Conservation (phyloP, 2,888 invertebrate genomes). For the Eupithecia inturbata region DNA sequence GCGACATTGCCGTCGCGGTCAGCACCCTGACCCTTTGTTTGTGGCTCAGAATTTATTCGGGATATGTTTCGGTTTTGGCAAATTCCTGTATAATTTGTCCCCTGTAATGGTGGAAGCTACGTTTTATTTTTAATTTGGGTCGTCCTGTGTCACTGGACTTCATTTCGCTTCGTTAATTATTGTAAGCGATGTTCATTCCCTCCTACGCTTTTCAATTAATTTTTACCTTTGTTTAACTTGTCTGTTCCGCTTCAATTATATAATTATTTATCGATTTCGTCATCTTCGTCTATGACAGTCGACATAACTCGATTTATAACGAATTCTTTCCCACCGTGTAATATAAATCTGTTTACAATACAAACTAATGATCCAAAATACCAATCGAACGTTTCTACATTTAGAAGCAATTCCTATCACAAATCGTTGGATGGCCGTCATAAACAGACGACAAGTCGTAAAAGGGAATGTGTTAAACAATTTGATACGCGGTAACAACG, state of each 20-base stretch:
- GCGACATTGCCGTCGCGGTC: slow-evolving; percentile 74
- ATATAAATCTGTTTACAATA: slow-evolving; percentile 30
- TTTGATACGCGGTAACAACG: slow-evolving; percentile 76
- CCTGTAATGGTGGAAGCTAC: slow-evolving; percentile 66
- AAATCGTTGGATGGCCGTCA: slow-evolving; percentile 66
- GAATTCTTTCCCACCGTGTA: slow-evolving; percentile 19
- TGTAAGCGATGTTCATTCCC: slow-evolving; percentile 57
- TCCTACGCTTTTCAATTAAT: slow-evolving; percentile 47
- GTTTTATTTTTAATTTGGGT: slow-evolving; percentile 78
- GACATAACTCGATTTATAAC: slow-evolving; percentile 10
- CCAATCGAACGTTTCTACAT: slow-evolving; percentile 56
- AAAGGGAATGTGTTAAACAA: slow-evolving; percentile 79
- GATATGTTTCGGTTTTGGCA: slow-evolving; percentile 61
- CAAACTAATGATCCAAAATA: slow-evolving; percentile 35
- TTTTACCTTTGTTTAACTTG: slow-evolving; percentile 36
- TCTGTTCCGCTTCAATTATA: slow-evolving; percentile 22
- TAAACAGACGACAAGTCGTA: slow-evolving; percentile 74
- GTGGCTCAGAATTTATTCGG: slow-evolving; percentile 68
- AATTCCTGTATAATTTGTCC: slow-evolving; percentile 72
- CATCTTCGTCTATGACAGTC: slow-evolving; percentile 9
- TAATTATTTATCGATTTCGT: slow-evolving; percentile 5
- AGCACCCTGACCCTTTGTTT: slow-evolving; percentile 71
- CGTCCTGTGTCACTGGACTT: slow-evolving; percentile 63
- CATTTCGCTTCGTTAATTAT: slow-evolving; percentile 66
- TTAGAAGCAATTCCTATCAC: slow-evolving; percentile 63